A percentile compares a stretch with the other conserved stretches of the same genome.
These are phyloP conservation scores for Labrus mixtus DNA, from an alignment of 2,113 vertebrate species.

Conservation along the genomic window DNA sequence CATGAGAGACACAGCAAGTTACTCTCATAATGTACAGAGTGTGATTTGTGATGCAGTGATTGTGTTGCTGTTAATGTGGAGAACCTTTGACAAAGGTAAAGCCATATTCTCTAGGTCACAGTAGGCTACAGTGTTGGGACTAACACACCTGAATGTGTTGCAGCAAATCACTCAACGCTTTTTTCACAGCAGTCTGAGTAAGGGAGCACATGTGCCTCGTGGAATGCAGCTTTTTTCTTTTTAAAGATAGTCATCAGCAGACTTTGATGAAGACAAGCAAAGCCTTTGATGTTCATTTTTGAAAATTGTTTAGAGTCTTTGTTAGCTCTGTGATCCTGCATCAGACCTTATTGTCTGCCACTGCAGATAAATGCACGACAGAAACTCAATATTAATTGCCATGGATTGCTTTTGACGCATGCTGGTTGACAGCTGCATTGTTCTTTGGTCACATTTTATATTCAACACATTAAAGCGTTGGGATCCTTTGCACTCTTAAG, in stretches of 20 bases:
- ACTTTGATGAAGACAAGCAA: conserved; percentile 55
- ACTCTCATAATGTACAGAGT: conserved; percentile 68
- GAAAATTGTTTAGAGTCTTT: conserved; percentile 66
- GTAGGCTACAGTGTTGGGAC: conserved; percentile 4
- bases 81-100: conserved; percentile 78
- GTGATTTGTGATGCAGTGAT: conserved; percentile 77
- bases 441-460: conserved; percentile 94
- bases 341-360: conserved; percentile 86
- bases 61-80: conserved; percentile 72
- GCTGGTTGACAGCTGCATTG: conserved; percentile 94
- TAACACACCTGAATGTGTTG: conserved; percentile 7
- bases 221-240: conserved; percentile 23
- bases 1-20: conserved; percentile 71
- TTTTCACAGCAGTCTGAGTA: conserved; percentile 12
- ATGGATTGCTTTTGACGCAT: conserved; percentile 90
- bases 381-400: conserved; percentile 92
- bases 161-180: conserved; percentile 39
- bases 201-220: conserved; percentile 36
- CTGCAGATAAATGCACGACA: conserved; percentile 86
- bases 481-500: conserved; percentile 78
- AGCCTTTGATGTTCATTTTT: conserved; percentile 63
- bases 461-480: conserved; percentile 95
- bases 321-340: conserved; percentile 57
- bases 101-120: conserved; percentile 72
- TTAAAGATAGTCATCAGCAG: conserved; percentile 36